Percentiles rank a stretch among this genome's conserved stretches.
Evolutionary conservation across 1,140 invertebrate species (phyloP).

Genomic region (Aphis gossypii): DNA sequence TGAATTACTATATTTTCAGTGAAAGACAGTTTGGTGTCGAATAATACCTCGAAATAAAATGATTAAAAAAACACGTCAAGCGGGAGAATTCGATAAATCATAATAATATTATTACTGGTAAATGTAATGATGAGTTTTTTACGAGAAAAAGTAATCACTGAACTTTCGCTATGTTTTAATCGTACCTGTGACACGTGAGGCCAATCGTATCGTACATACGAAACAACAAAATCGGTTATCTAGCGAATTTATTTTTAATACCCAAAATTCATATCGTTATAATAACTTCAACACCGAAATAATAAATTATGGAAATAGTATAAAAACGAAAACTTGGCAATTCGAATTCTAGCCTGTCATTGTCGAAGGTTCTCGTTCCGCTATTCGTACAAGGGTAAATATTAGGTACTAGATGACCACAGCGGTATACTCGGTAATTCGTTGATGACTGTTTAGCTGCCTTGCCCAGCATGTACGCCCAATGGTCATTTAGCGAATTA

Average conservation of each 20-base stretch:
- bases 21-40: not conserved
- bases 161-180: not conserved
- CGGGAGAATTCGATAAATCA: too few species aligned
- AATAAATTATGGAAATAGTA: not conserved
- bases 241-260: not conserved
- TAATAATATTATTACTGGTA: too few species aligned
- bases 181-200: not conserved
- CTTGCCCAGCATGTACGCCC: not conserved
- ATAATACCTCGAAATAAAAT: not conserved
- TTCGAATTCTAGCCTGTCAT: not conserved
- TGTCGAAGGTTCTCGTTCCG: not conserved
- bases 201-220: too few species aligned
- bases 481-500: not conserved
- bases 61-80: too few species aligned
- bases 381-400: not conserved
- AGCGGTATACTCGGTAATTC: not conserved
- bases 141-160: not conserved
- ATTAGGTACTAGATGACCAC: too few species aligned
- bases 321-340: not conserved
- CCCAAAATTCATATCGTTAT: not conserved
- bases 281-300: not conserved
- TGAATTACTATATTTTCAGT: too few species aligned
- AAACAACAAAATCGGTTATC: not conserved
- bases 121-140: not conserved
- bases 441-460: not conserved